These are phyloP conservation scores for Pyrocoelia pectoralis DNA, from an alignment of 2,888 invertebrate genomes.

Conservation along the genomic window DNA sequence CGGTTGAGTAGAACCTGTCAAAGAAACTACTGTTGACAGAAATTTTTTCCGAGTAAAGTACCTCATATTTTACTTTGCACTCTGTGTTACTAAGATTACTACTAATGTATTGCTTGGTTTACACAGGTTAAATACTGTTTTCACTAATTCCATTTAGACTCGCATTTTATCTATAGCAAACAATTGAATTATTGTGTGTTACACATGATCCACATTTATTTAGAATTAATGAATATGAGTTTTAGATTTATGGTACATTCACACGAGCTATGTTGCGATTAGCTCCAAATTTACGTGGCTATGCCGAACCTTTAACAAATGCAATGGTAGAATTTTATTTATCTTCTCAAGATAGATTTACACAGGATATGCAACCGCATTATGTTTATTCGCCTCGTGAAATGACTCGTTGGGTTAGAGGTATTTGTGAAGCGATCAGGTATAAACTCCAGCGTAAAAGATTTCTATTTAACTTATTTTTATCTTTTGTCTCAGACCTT, in stretches of 20 bases:
- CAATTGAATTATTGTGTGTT: no score
- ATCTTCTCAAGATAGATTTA: slow-evolving; percentile 95
- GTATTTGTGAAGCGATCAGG: slow-evolving; percentile 97
- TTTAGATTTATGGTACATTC: slow-evolving; percentile 96
- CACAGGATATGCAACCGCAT: slow-evolving; percentile 99
- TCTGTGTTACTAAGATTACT: no score
- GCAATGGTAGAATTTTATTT: slow-evolving; percentile 99
- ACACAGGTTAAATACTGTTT: no score
- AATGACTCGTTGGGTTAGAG: slow-evolving; percentile 99
- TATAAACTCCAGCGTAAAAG: slow-evolving; percentile 43
- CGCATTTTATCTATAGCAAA: no score
- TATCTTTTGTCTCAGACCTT: slow-evolving; percentile 67
- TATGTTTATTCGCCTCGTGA: slow-evolving; percentile 99
- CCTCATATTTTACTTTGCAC: no score
- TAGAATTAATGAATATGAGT: no score
- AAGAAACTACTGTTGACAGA: no score
- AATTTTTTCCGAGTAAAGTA: no score
- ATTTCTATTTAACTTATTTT: slow-evolving; percentile 16
- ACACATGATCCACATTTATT: no score
- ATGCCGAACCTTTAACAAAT: slow-evolving; percentile 95
- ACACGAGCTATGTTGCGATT: slow-evolving; percentile 97
- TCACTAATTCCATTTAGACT: no score
- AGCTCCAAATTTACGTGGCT: slow-evolving; percentile 89
- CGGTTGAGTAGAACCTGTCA: no score
- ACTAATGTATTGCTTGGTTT: no score